Percentiles rank a stretch among this genome's conserved stretches.
These are phyloP conservation scores for Spatula versicolor DNA, from an alignment of 2,797 vertebrate genomes.

Conservation along the genomic window DNA sequence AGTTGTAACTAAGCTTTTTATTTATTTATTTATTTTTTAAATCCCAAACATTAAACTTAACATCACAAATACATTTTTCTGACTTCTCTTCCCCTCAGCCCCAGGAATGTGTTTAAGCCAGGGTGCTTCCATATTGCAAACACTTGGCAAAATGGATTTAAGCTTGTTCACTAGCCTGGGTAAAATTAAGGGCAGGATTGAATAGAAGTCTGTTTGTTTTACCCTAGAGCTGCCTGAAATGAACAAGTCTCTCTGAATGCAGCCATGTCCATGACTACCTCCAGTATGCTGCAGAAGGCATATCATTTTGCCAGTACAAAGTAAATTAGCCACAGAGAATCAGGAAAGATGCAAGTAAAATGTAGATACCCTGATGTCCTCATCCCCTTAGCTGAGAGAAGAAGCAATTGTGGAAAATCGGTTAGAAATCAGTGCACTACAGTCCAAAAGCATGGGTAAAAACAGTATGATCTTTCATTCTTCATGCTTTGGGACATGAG, in stretches of 20 bases:
- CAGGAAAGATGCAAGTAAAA: neutral
- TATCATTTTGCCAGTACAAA: neutral
- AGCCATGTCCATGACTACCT: rapidly evolving
- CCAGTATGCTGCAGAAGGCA: neutral
- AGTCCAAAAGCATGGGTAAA: neutral
- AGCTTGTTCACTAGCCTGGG: neutral
- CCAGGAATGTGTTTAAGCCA: neutral
- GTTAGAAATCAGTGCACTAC: neutral
- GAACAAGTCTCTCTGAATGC: neutral
- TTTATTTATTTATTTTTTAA: too few species aligned
- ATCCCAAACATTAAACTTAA: neutral
- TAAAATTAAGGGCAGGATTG: neutral
- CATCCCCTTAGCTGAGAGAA: neutral
- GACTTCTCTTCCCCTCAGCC: neutral
- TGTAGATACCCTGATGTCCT: neutral
- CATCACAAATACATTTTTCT: neutral
- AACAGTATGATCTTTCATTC: neutral
- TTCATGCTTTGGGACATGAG: neutral
- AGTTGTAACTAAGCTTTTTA: neutral
- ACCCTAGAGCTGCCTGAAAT: neutral
- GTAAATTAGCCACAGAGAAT: neutral
- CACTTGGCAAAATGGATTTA: neutral
- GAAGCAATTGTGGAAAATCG: neutral
- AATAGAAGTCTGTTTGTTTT: neutral
- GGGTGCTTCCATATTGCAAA: neutral